Base-by-base conservation (phyloP, 2,888 invertebrate genomes). In the Meliscaeva auricollis region DNA sequence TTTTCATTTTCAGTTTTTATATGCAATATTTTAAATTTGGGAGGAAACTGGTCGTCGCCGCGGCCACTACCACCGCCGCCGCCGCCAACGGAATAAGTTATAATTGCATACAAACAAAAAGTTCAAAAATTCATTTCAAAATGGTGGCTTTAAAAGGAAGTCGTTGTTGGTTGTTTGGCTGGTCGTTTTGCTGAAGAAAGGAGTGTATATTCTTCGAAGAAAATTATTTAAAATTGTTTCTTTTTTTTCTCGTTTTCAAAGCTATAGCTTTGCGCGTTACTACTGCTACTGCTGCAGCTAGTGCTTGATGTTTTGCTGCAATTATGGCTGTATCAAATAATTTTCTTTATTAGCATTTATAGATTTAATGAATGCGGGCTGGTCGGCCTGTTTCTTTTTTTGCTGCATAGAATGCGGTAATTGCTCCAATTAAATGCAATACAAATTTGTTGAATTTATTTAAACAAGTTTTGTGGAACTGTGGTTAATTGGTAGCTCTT, bases 301-400 rank as follows among this genome's bases (percentile, higher is more conserved):
- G 64, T 62, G 72, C 68, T 85, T 52, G 80, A 44, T 76, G 62
- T 77, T 76, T 76, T 73, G 48, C 81, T 77, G 72, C 85, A 81
- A 81, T 85, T 85, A 81, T 81, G 81, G 62, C 50, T 69, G 80
- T 48, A 85, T 85, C 73, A 76, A 81, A 85, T 69, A 76, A 85
- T 85, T 85, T 85, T 73, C 85, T 81, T 85, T 77, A 76, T 81
- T 85, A 85, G 85, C 85, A 81, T 81, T 77, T 85, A 85, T 81
- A 81, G 77, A 81, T 77, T 73, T 81, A 85, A 85, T 81, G 81
- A 85, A 81, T 85, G 68, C 76, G 73, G 81, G 68, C 48, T 77
- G 75, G 58, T 17, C 62, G 69, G 66, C 17, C 7, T 62, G 58
- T 41, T 58, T 72, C 48, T 60, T 69, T 69, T 81, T 75, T 75